Base-by-base conservation (phyloP, 2,888 invertebrate genomes). In the Drosophila subquinaria region DNA sequence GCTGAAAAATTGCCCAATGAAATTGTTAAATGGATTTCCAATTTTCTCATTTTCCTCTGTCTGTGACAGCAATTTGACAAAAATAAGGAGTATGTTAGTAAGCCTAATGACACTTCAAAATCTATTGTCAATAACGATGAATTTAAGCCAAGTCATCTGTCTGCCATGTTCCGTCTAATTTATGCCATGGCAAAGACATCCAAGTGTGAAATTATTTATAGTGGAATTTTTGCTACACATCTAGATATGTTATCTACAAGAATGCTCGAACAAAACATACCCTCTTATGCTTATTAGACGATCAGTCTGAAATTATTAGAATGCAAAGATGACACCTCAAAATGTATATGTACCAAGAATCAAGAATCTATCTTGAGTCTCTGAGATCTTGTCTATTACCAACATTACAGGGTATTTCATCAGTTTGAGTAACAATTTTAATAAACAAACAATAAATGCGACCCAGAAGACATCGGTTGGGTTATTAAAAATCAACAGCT, bases 131-230 rank as follows among this genome's bases (percentile, higher is more conserved):
- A 27, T 55, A 13, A 8, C 51, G 40, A 17, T 59, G 40, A n/a
- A 43, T 59, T 67, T 57, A n/a, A 50, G 65, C 63, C 33, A 61
- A 53, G 56, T 74, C 77, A 68, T 61, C 43, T 55, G 79, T 71
- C 69, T 68, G 62, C 15, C 70, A 74, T 60, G n/a, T 63, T 71
- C 27, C 72, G 57, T 56, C 75, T 65, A 76, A 76, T 81, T 79
- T 83, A 83, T 79, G 73, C 73, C 52, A 13, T 63, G 61, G 20
- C 50, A 33, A 48, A 59, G 50, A 56, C 15, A 33, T 55, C 38
- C 45, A 69, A 64, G 82, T 78, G 81, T 73, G 61, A 82, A 85
- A 82, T 84, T 73, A 79, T 82, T 85, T 73, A 73, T 77, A 52
- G 63, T 73, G 78, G 78, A 78, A 82, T 75, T 78, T 85, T 73